A percentile compares a stretch with the other conserved stretches of the same genome.
Conservation (phyloP, 2,888 invertebrate species). For the Cerceris rybyensis region DNA sequence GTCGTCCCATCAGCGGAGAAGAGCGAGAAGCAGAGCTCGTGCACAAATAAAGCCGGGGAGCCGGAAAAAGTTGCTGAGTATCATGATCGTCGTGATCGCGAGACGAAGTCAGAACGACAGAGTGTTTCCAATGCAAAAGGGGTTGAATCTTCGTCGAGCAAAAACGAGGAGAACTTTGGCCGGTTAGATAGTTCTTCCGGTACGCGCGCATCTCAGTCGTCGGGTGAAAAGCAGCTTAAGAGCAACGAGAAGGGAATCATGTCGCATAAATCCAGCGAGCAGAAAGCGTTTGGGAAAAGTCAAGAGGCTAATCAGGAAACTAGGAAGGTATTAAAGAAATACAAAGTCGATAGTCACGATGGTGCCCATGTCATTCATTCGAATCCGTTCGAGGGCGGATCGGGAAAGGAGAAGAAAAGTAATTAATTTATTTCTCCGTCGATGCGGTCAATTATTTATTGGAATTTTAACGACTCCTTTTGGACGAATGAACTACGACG, state of each 20-base stretch:
- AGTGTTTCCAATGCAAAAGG: constrained; percentile 8
- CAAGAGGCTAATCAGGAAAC: constrained; percentile 64
- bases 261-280: constrained; percentile 52
- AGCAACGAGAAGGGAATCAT: constrained; percentile 33
- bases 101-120: not conserved
- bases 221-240: constrained; percentile 21
- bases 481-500: constrained; percentile 3
- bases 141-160: constrained; percentile 11
- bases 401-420: constrained; percentile 53
- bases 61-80: constrained; percentile 1
- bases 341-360: constrained; percentile 66
- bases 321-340: constrained; percentile 69
- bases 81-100: constrained; percentile 15
- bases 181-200: constrained; percentile 7
- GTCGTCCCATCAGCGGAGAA: constrained; percentile 30
- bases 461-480: constrained; percentile 5
- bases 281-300: constrained; percentile 59
- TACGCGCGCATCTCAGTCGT: constrained; percentile 1
- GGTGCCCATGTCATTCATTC: constrained; percentile 12
- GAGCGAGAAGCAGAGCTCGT: constrained; percentile 28
- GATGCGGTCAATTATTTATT: constrained; percentile 12
- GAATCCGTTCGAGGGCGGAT: constrained; percentile 30
- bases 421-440: constrained; percentile 36
- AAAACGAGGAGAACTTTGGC: constrained; percentile 13
- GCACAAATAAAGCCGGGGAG: constrained; percentile 10